Percentiles rank a stretch among this genome's conserved stretches.
These are phyloP conservation scores for Drosophila yooni DNA, from an alignment of 2,888 invertebrate genomes.

Conservation along the genomic window DNA sequence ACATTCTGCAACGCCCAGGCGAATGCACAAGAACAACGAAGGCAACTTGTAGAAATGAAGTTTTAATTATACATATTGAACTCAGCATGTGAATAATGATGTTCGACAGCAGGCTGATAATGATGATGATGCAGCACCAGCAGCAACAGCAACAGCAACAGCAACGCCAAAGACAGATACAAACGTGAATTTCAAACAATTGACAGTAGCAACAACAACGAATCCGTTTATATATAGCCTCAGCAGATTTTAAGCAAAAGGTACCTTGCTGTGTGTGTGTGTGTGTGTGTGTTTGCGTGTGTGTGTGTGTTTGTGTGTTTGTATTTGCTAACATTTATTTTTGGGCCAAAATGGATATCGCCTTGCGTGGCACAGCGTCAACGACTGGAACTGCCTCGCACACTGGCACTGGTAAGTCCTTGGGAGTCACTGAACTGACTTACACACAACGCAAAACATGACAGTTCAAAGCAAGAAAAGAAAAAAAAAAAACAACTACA, in stretches of 20 bases:
- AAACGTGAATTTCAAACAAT: conserved; percentile 23
- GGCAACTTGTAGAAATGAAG: conserved; percentile 53
- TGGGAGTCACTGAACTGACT: conserved; percentile 61
- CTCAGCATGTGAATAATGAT: conserved; percentile 14
- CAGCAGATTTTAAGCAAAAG: conserved; percentile 35
- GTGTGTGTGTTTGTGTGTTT: conserved; percentile 37
- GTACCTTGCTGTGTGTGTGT: conserved; percentile 17
- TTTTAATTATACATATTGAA: conserved; percentile 70
- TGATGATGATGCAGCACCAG: conserved; percentile 12
- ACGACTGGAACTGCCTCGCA: conserved; percentile 46
- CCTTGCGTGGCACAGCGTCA: conserved; percentile 68
- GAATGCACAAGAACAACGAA: conserved; percentile 60
- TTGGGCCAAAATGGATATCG: conserved; percentile 74
- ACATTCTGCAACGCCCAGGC: conserved; percentile 30
- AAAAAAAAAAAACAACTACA: conserved; percentile 18
- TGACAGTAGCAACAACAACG: conserved; percentile 26
- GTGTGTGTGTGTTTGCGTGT: conserved; percentile 21
- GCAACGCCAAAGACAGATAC: conserved; percentile 25
- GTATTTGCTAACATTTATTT: conserved; percentile 63
- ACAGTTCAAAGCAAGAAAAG: conserved; percentile 18
- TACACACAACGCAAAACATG: conserved; percentile 24
- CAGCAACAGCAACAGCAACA: conserved; percentile 25
- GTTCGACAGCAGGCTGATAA: not conserved
- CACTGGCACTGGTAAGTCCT: conserved; percentile 72
- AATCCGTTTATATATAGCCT: conserved; percentile 55